Percentiles rank a stretch among this genome's conserved stretches.
Evolutionary conservation across 1,140 invertebrate genomes (phyloP).

Genomic region (Achroia grisella): DNA sequence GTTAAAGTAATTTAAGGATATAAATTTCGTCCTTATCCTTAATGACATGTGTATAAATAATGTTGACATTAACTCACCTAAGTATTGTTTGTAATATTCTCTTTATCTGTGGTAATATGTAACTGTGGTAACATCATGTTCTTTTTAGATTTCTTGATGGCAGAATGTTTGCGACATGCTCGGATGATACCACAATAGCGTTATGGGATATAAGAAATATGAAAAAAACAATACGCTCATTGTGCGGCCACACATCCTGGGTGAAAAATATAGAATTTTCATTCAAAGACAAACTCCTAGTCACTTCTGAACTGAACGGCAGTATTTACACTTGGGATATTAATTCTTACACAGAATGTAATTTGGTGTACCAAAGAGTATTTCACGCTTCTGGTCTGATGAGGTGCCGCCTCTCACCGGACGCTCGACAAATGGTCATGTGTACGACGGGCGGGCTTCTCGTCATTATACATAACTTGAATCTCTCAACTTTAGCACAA

Average conservation of each 20-base stretch:
- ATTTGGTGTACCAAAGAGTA: conserved; percentile 85
- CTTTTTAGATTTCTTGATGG: conserved; percentile 87
- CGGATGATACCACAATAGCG: conserved; percentile 93
- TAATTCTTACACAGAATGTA: conserved; percentile 88
- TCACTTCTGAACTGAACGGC: conserved; percentile 95
- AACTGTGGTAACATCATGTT: too few relatives aligned
- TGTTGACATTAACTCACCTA: too few relatives aligned
- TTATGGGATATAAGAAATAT: conserved; percentile 93
- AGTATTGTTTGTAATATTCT: too few relatives aligned
- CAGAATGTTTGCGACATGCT: conserved; percentile 92
- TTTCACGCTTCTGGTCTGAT: conserved; percentile 90
- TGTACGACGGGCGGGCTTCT: conserved; percentile 92
- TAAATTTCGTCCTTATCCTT: too few relatives aligned
- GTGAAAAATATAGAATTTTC: conserved; percentile 98
- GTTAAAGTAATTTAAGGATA: too few relatives aligned
- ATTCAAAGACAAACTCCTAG: conserved; percentile 86
- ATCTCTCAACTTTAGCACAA: conserved; percentile 83
- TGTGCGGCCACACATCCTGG: conserved; percentile 94
- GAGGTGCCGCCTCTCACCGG: conserved; percentile 89
- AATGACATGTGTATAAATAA: too few relatives aligned
- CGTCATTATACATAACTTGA: conserved; percentile 92
- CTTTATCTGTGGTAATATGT: too few relatives aligned
- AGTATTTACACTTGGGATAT: conserved; percentile 97
- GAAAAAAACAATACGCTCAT: conserved; percentile 82
- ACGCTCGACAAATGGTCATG: conserved; percentile 90